Evolutionary conservation across 2,797 vertebrate genomes (phyloP).

Genomic region (Rachycentron canadum): DNA sequence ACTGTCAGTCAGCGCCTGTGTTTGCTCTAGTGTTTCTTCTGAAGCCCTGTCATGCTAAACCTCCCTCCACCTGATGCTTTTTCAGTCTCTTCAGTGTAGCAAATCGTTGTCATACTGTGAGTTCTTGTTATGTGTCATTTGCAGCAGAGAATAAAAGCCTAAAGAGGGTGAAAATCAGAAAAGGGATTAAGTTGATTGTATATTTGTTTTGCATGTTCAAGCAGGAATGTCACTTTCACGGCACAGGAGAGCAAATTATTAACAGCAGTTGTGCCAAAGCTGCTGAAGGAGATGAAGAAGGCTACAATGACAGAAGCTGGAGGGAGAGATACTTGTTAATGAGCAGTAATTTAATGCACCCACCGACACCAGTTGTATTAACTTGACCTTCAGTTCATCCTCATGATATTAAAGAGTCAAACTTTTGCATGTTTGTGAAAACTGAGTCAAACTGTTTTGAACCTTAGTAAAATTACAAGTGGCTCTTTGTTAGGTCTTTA

Average conservation of each 20-base stretch:
- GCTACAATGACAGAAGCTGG: constrained; percentile 2
- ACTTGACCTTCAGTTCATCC: constrained; percentile 7
- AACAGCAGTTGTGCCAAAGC: constrained; percentile 8
- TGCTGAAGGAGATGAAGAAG: not conserved
- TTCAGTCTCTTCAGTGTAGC: constrained; percentile 33
- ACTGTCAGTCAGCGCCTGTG: constrained; percentile 54
- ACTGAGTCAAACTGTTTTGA: not conserved
- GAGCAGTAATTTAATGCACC: constrained; percentile 17
- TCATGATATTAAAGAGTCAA: not conserved
- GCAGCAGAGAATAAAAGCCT: constrained; percentile 24
- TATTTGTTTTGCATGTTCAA: constrained; percentile 11
- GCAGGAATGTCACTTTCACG: not conserved
- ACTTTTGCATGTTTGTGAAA: not conserved
- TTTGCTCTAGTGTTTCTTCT: constrained; percentile 45
- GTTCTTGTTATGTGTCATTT: constrained; percentile 21
- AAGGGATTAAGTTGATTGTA: constrained; percentile 2
- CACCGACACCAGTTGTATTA: constrained; percentile 7
- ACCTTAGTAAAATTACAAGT: not conserved
- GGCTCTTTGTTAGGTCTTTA: not conserved
- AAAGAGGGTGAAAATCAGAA: constrained; percentile 9
- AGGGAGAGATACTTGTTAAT: constrained; percentile 24
- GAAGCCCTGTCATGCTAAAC: constrained; percentile 36
- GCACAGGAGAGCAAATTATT: constrained; percentile 15
- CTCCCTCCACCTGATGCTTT: constrained; percentile 35
- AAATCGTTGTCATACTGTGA: constrained; percentile 4